A percentile compares a stretch with the other conserved stretches of the same genome.
Evolutionary conservation across 2,888 invertebrate genomes (phyloP).

Genomic region (Cephus sareptanus): DNA sequence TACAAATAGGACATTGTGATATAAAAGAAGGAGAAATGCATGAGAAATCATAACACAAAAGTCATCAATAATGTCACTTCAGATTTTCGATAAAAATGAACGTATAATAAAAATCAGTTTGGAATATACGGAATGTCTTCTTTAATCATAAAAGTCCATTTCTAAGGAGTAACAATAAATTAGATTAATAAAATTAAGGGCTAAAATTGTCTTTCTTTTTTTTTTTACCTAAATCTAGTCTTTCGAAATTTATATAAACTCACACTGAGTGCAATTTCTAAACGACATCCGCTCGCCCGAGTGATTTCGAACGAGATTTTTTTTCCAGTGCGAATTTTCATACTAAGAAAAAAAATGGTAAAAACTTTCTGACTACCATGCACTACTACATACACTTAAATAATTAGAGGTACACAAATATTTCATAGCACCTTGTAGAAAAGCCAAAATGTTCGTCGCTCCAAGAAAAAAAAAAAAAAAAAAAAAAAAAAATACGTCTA

Average conservation of each 20-base stretch:
- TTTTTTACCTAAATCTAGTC: neutral
- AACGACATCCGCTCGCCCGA: neutral
- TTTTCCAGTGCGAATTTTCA: neutral
- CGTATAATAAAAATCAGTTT: constrained; percentile 12
- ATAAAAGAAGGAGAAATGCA: neutral
- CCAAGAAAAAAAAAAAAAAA: neutral
- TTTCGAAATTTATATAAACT: neutral
- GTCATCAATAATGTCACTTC: neutral
- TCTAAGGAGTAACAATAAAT: constrained; percentile 7
- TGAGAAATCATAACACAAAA: neutral
- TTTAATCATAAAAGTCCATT: neutral
- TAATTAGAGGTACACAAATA: neutral
- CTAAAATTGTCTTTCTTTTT: neutral
- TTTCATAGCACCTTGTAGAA: constrained; percentile 7
- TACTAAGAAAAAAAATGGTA: neutral
- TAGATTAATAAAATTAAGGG: constrained; percentile 3
- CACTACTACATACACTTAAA: constrained; percentile 2
- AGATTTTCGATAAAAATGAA: constrained; percentile 15
- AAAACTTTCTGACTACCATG: constrained; percentile 6
- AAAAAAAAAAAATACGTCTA: neutral
- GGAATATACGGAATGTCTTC: constrained; percentile 1
- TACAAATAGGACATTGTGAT: neutral
- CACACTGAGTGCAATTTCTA: neutral
- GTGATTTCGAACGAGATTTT: neutral
- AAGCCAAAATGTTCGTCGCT: neutral